Conservation (phyloP, 2,888 invertebrate species). For the Mylabris sibirica region DNA sequence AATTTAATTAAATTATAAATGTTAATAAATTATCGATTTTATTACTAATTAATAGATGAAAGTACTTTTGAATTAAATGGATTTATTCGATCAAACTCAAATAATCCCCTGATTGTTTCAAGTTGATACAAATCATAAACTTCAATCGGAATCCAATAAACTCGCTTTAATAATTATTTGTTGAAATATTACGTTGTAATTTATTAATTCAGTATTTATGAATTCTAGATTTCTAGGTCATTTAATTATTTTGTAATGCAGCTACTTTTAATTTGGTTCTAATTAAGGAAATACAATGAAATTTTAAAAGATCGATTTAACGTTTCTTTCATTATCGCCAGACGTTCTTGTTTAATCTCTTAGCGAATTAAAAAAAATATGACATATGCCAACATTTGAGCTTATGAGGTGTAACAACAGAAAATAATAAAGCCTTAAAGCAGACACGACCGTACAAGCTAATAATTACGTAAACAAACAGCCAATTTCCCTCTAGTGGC, state of each 20-base stretch:
- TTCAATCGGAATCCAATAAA: neutral
- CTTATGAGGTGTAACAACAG: neutral
- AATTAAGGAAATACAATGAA: too few species aligned
- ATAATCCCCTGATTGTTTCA: neutral
- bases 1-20: too few species aligned
- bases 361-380: neutral
- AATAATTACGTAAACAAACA: neutral
- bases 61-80: too few species aligned
- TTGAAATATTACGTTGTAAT: neutral
- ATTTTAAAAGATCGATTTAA: too few species aligned
- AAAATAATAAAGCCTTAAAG: neutral
- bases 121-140: neutral
- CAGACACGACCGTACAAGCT: neutral
- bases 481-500: neutral
- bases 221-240: too few species aligned
- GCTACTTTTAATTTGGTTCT: too few species aligned
- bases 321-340: too few species aligned
- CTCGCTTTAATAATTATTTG: neutral
- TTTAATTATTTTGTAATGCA: too few species aligned
- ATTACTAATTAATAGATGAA: too few species aligned
- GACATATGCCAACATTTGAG: neutral
- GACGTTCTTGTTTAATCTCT: too few species aligned
- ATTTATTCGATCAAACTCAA: neutral
- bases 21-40: neutral
- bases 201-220: too few species aligned